Evolutionary conservation across 2,113 vertebrate genomes (phyloP).

Genomic region (Gadus chalcogrammus): DNA sequence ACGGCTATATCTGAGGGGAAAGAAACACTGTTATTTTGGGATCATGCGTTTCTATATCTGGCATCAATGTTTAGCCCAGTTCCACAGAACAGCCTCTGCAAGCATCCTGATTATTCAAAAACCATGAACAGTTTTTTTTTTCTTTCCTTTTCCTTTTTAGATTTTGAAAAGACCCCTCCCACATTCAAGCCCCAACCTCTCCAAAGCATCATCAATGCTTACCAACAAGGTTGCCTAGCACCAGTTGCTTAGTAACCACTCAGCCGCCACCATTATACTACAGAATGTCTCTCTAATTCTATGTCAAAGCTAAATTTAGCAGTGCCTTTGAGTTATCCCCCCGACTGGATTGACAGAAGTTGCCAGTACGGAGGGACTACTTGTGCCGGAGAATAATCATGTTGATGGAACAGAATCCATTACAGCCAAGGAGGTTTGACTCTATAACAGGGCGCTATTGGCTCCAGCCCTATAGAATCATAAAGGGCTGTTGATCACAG

Average conservation of each 20-base stretch:
- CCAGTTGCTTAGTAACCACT: constrained; percentile 73
- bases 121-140: constrained; percentile 3
- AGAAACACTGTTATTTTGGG: constrained; percentile 35
- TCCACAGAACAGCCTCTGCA: constrained; percentile 11
- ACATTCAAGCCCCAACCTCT: constrained; percentile 25
- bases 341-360: constrained; percentile 60
- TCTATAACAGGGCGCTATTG: no score
- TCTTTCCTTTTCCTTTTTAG: constrained; percentile 21
- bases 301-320: constrained; percentile 74
- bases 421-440: no score
- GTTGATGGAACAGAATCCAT: not conserved
- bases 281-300: constrained; percentile 64
- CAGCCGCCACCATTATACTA: constrained; percentile 60
- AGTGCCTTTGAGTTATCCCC: constrained; percentile 65
- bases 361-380: constrained; percentile 47
- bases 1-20: constrained; percentile 21
- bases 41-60: constrained; percentile 12
- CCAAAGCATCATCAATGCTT: constrained; percentile 65
- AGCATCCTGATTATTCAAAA: constrained; percentile 39
- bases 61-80: constrained; percentile 14
- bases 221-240: constrained; percentile 73
- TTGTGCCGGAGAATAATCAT: constrained; percentile 22
- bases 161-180: constrained; percentile 45
- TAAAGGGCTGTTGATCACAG: no score
- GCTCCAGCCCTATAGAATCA: no score